Percentiles rank a stretch among this genome's conserved stretches.
Conservation (phyloP, 2,888 invertebrate genomes). For the Colostygia pectinataria region DNA sequence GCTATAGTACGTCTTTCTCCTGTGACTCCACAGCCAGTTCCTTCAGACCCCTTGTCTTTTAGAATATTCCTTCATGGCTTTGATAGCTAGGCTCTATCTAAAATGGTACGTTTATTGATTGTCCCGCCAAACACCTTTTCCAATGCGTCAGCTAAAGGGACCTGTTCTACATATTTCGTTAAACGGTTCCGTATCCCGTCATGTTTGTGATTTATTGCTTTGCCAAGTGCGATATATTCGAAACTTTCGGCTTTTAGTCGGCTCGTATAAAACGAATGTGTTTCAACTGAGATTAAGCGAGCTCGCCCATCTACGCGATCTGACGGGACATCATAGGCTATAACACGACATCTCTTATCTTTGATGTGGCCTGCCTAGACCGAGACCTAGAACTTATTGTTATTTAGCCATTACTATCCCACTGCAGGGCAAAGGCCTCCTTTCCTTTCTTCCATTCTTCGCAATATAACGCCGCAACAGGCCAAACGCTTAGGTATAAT, state of each 20-base stretch:
- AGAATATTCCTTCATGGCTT: constrained; percentile 40
- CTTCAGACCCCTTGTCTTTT: constrained; percentile 47
- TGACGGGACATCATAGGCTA: no score
- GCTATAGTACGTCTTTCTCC: constrained; percentile 1
- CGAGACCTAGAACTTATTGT: no score
- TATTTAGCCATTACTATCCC: no score
- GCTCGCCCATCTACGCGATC: no score
- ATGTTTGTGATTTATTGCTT: constrained; percentile 55
- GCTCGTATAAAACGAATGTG: background rate
- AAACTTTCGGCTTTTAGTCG: constrained; percentile 13
- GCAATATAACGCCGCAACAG: no score
- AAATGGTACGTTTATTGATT: constrained; percentile 70
- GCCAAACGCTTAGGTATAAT: no score
- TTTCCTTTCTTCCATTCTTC: no score
- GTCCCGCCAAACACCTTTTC: constrained; percentile 71
- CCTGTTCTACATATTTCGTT: constrained; percentile 68
- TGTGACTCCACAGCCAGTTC: constrained; percentile 45
- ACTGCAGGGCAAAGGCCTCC: no score
- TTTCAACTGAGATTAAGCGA: no score
- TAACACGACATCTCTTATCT: no score
- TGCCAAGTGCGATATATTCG: constrained; percentile 26
- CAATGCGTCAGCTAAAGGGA: constrained; percentile 69
- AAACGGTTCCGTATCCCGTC: constrained; percentile 61
- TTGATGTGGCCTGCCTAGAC: no score
- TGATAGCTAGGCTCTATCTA: constrained; percentile 51